Base-by-base conservation (phyloP, 2,113 vertebrate species). In the Zosterops japonicus region DNA sequence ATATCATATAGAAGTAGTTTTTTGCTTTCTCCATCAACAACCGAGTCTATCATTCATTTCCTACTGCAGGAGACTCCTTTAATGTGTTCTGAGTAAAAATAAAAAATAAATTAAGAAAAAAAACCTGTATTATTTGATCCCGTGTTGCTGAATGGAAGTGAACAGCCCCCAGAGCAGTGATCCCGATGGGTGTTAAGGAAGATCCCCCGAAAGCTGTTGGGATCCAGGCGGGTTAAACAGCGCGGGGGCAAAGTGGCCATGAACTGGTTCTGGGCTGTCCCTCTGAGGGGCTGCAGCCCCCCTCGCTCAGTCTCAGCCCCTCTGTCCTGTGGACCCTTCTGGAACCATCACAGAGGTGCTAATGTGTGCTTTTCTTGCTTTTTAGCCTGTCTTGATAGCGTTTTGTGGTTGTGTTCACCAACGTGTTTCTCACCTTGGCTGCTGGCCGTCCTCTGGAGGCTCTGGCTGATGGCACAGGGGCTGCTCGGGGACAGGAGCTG, bases 391-490 rank as follows among this genome's bases (percentile, higher is more conserved):
- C 90, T 68, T 22, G 65, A 55, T 93, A 83, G 94, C 33, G 67
- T 94, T 97, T 91, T 88, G 89, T 95, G 75, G 5, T 87, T 65
- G 70, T 92, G 63, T 80, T 87, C 87, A 71, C 80, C 94, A 84
- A 35, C 23, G 14, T 82, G 33, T 92, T 98, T 98, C 97, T 97
- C 97, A 96, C 98, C 96, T 98, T 97, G 49, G 39, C 91, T 83
- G 57, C 53, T 46, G 94, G 93, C 88, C 25, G 12, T 77, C 89
- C 98, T 97, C 97, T 31, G 55, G 97, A 97, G 97, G 79, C 67
- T 67, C 57, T 46, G 89, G 88, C 15, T 93, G 95, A 78, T 85
- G 96, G 96, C 94, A 42, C 87, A 21, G 56, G 87, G 90, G 84
- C 91, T 79, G 82, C 91, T 94, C 36, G 22, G 96, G 82, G 94